Percentiles rank a stretch among this genome's conserved stretches.
phyloP scores from a whole-genome alignment of 2,113 vertebrate genomes.

The Centropus bengalensis region DNA sequence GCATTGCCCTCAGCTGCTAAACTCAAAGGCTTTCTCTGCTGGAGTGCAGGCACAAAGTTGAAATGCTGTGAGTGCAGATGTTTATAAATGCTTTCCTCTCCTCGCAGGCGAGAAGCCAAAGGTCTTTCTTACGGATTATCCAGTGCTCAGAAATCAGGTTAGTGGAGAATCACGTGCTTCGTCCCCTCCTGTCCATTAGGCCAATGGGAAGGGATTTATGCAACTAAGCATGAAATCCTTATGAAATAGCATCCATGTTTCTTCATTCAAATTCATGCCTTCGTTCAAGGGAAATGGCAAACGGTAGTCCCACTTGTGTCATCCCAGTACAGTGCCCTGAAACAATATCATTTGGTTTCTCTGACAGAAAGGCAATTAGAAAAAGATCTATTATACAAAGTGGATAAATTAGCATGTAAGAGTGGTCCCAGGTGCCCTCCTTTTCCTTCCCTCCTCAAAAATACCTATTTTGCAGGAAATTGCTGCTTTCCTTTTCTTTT shows the following conservation, averaged over 20 bases:
- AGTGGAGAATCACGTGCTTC: conserved; percentile 42
- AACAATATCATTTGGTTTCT: conserved; percentile 64
- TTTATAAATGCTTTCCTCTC: conserved; percentile 49
- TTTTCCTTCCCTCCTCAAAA: conserved; percentile 37
- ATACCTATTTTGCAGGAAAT: conserved; percentile 49
- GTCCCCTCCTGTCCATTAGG: background rate
- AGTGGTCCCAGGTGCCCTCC: conserved; percentile 63
- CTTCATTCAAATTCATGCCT: conserved; percentile 1
- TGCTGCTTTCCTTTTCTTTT: background rate
- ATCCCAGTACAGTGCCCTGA: conserved; percentile 32
- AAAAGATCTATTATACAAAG: conserved; percentile 58
- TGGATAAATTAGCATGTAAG: conserved; percentile 48
- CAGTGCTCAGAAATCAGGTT: conserved; percentile 81
- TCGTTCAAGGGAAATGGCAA: background rate
- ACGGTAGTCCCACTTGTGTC: conserved; percentile 35
- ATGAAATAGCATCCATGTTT: background rate
- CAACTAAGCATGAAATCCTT: background rate
- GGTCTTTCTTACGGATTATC: conserved; percentile 77
- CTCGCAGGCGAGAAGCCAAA: conserved; percentile 81
- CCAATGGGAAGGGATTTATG: background rate
- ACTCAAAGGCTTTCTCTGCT: background rate
- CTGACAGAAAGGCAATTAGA: conserved; percentile 65
- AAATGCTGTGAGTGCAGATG: background rate
- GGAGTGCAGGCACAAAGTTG: background rate
- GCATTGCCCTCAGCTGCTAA: background rate